Conservation (phyloP, 2,888 invertebrate genomes). For the Tenthredo notha region DNA sequence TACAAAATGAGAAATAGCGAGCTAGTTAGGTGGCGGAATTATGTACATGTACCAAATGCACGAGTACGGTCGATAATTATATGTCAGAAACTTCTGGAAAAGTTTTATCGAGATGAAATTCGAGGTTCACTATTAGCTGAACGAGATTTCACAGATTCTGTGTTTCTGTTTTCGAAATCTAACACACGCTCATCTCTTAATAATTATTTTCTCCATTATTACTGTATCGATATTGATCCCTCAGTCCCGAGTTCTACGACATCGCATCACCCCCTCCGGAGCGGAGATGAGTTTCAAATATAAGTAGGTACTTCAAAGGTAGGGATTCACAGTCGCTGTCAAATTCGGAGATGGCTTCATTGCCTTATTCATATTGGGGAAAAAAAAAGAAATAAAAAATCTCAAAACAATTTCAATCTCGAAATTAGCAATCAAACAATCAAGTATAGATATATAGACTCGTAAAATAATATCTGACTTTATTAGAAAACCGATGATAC, state of each 20-base stretch:
- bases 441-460: neutral
- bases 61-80: constrained; percentile 16
- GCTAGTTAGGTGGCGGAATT: constrained; percentile 23
- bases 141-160: neutral
- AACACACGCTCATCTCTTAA: neutral
- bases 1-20: neutral
- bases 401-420: neutral
- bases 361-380: neutral
- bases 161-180: neutral
- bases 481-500: neutral
- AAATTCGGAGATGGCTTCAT: neutral
- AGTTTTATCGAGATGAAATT: neutral
- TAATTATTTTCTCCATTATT: neutral
- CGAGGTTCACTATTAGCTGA: neutral
- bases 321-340: neutral
- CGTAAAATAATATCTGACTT: neutral
- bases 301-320: neutral
- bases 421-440: neutral
- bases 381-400: neutral
- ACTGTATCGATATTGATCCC: neutral
- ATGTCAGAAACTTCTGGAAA: neutral
- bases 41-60: neutral
- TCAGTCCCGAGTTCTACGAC: neutral
- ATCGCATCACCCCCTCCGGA: neutral
- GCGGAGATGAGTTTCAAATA: neutral